Evolutionary conservation across 2,888 invertebrate genomes (phyloP).

Genomic region (Augochlorella aurata): DNA sequence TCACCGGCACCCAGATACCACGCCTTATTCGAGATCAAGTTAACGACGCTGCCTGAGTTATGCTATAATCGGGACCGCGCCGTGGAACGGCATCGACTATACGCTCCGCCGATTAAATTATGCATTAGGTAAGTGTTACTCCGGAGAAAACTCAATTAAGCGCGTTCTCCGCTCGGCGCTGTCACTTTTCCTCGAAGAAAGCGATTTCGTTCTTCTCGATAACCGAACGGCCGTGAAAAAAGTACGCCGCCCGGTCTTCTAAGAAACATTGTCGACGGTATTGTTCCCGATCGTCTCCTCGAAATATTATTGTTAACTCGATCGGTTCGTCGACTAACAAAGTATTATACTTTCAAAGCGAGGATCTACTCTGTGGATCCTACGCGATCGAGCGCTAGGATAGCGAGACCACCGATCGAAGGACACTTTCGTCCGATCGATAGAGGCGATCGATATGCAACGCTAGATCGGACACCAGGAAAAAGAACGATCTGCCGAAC

Average conservation of each 20-base stretch:
- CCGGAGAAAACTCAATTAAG: slow-evolving; percentile 54
- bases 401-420: slow-evolving; percentile 42
- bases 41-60: slow-evolving; percentile 28
- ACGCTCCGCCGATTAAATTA: slow-evolving; percentile 42
- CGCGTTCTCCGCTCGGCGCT: slow-evolving; percentile 41
- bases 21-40: slow-evolving; percentile 54
- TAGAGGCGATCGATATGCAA: slow-evolving; percentile 44
- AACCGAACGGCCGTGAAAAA: not conserved
- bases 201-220: slow-evolving; percentile 28
- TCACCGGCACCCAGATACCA: slow-evolving; percentile 45
- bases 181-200: slow-evolving; percentile 53
- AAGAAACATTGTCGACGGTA: not conserved
- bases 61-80: slow-evolving; percentile 36
- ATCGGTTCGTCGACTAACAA: not conserved
- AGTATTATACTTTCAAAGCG: not conserved
- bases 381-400: not conserved
- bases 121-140: slow-evolving; percentile 59
- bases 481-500: not conserved
- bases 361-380: not conserved
- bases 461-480: not conserved
- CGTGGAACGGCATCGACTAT: slow-evolving; percentile 25
- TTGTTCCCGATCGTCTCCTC: too few relatives aligned
- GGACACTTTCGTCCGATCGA: slow-evolving; percentile 45
- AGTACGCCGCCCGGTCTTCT: not conserved
- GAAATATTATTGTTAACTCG: too few relatives aligned